Evolutionary conservation across 2,888 invertebrate species (phyloP), one percentile per base, ranked within the genome.

Genomic region (Pterobdella sp.): DNA sequence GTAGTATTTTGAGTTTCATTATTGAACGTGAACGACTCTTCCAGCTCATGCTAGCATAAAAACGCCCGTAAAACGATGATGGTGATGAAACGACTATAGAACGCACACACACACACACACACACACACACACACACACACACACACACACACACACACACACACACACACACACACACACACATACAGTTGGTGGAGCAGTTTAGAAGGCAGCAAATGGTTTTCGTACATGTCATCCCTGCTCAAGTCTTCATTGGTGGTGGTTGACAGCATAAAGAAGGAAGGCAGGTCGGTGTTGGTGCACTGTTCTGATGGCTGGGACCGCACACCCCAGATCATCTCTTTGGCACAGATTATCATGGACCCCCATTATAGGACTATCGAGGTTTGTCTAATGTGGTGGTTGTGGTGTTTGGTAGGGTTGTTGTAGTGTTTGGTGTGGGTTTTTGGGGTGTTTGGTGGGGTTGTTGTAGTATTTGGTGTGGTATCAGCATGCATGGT

Each of bases 251-350:
- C 94, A 31, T 87, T 89, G 78, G 89, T 89, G 10, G 90, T 92
- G 49, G 91, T 90, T 3, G 89, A 80, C 74, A 81, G 83, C 32
- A 80, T 93, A 75, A 90, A 42, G 42, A 18, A 88, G 70, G 91
- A 91, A 75, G 91, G 89, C 29, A 88, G 93, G 69, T 93, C 95
- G 7, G 96, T 94, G 72, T 86, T 98, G 75, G 94, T 98, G 14
- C 97, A 97, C 84, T 97, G 97, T 85, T 94, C 94, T 1, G 97
- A 97, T 85, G 97, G 97, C 67, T 97, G 97, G 97, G 97, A 98
- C 85, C 88, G 97, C 78, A 98, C 97, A 73, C 93, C 97, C 66
- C 97, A 98, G 86, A 91, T 98, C 77, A 92, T 93, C 26, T 91
- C 95, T 60, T 87, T 96, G 71, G 93, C 94, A 22, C 91, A 96